Evolutionary conservation across 2,797 vertebrate species (phyloP), one percentile per base, ranked within the genome.

Genomic region (Darevskia nairensis): DNA sequence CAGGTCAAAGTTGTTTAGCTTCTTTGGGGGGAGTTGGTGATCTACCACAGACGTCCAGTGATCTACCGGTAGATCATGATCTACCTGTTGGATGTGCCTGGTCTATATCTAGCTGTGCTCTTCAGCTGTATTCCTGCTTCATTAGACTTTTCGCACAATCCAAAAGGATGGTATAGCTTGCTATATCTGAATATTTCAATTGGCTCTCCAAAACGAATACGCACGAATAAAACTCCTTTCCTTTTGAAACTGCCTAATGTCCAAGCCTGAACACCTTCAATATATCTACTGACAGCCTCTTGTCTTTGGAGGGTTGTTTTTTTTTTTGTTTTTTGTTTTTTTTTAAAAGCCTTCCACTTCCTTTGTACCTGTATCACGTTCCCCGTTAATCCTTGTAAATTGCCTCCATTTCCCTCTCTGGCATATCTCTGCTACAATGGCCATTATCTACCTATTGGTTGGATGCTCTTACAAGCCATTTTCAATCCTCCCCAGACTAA

Each of bases 381-480:
- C 68, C 80, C 11, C 35, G 3, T 44, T 66, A 82, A 69, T 61
- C 66, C 68, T 84, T 61, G 35, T 80, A 84, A 88, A 79, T 89
- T 90, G 80, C 68, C 82, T 90, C 92, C 88, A 7, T 83, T 85
- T 84, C 69, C 84, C 69, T 92, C 88, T 84, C 19, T 89, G 59
- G 66, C 89, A 92, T 93, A 85, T 64, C 87, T 84, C 13, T 66
- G 93, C 2, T 5, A 23, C 13, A 84, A 41, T 86, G 92, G 87
- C 96, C 91, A 95, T 94, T 95, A 96, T 66, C 82, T 77, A 0
- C 72, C 91, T 89, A 19, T 50, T 68, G 72, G 78, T 35, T 94
- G 82, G 90, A 93, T 92, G 91, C 3, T 0, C 66, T 90, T 93
- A 94, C 68, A 87, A 94, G 85, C 75, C 84, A 79, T 92, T 95